Conservation (phyloP, 92 coral and sea anemone genomes). For the Meandrina meandrites region DNA sequence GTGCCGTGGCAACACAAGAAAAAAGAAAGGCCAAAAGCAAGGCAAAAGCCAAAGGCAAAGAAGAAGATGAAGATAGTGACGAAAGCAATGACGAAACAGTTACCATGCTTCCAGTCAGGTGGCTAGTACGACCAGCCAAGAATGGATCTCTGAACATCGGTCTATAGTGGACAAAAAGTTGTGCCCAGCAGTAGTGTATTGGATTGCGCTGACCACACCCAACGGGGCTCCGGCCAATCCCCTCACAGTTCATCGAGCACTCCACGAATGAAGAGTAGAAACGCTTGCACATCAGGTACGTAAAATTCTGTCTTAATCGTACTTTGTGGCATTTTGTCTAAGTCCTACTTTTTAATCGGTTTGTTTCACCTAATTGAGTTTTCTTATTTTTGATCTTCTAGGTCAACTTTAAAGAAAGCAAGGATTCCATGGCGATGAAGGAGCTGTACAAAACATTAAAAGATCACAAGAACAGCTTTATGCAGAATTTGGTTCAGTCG, state of each 20-base stretch:
- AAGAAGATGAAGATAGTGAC: slow-evolving; percentile 16
- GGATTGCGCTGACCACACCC: slow-evolving; percentile 4
- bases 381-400: too few relatives aligned
- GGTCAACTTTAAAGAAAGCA: too few relatives aligned
- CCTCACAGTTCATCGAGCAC: not conserved
- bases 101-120: slow-evolving; percentile 22
- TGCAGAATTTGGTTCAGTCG: not conserved
- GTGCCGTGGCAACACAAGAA: slow-evolving; percentile 32
- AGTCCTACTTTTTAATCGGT: too few relatives aligned
- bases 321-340: too few relatives aligned
- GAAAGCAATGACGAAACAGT: slow-evolving; percentile 29
- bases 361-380: too few relatives aligned
- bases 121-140: slow-evolving; percentile 9
- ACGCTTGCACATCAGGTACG: slow-evolving; percentile 4
- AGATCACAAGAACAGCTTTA: too few relatives aligned
- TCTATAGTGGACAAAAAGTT: slow-evolving; percentile 10
- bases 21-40: not conserved
- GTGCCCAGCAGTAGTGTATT: not conserved
- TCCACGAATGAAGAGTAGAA: slow-evolving; percentile 6
- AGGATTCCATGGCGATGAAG: too few relatives aligned
- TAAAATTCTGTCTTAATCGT: too few relatives aligned
- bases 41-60: not conserved
- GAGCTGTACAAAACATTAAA: too few relatives aligned
- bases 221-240: slow-evolving; percentile 8
- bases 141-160: slow-evolving; percentile 36